A percentile compares a stretch with the other conserved stretches of the same genome.
phyloP scores from a whole-genome alignment of 2,113 vertebrate species.

The Alces alces region DNA sequence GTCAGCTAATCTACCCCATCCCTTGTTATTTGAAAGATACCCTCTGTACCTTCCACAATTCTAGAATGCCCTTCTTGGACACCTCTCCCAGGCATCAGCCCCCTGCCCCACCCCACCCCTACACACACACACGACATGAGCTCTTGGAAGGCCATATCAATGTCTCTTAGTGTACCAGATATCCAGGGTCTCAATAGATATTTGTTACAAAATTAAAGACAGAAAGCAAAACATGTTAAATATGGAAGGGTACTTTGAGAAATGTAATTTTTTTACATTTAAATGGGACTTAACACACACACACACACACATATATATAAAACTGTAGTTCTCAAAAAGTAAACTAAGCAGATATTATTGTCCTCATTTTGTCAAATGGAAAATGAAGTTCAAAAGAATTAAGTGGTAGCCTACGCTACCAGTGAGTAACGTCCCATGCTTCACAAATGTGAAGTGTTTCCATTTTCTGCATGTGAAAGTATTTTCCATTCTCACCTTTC shows the following conservation, averaged over 20 bases:
- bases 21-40: neutral
- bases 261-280: neutral
- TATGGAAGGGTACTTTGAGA: neutral
- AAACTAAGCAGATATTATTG: neutral
- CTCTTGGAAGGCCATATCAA: neutral
- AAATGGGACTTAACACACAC: too few relatives aligned
- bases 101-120: neutral
- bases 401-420: neutral
- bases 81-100: neutral
- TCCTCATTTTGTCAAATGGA: neutral
- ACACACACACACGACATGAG: neutral
- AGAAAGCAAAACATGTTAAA: neutral
- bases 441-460: neutral
- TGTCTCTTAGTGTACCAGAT: too few relatives aligned
- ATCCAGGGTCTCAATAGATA: neutral
- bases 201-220: neutral
- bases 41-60: neutral
- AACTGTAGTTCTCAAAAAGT: neutral
- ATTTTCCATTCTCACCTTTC: neutral
- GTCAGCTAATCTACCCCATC: neutral
- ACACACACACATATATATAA: neutral
- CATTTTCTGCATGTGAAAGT: neutral
- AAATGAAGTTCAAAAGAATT: neutral
- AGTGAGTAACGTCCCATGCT: neutral
- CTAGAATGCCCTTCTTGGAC: neutral